These are phyloP conservation scores for Drosophila sproati DNA, from an alignment of 1,140 invertebrate species.

Conservation along the genomic window DNA sequence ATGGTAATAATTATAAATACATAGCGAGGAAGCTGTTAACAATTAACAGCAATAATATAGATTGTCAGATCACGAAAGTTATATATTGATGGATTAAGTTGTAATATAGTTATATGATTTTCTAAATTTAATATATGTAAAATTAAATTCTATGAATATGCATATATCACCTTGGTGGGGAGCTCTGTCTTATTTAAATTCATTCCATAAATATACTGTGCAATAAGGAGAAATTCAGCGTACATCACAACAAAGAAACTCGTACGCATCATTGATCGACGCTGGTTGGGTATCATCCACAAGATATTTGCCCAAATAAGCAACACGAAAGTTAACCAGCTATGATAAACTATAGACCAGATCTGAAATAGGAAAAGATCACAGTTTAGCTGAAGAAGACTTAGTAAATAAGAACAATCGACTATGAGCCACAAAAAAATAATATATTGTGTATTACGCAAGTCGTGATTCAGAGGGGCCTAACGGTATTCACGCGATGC, in stretches of 20 bases:
- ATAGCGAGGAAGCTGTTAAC: too few relatives aligned
- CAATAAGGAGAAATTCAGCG: constrained; percentile 92
- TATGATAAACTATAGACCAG: constrained; percentile 99
- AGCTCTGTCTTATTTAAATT: constrained; percentile 93
- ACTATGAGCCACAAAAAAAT: too few relatives aligned
- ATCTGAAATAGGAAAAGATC: constrained; percentile 85
- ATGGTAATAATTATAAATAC: too few relatives aligned
- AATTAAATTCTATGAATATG: constrained; percentile 11
- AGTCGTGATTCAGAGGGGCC: too few relatives aligned
- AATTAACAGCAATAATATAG: too few relatives aligned
- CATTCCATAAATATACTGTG: constrained; percentile 96
- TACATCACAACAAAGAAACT: constrained; percentile 97
- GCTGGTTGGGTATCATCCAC: constrained; percentile 97
- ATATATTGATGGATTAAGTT: too few relatives aligned
- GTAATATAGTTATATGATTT: too few relatives aligned
- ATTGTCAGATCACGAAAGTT: too few relatives aligned
- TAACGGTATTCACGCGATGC: too few relatives aligned
- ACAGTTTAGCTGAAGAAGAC: background rate
- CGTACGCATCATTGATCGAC: constrained; percentile 94
- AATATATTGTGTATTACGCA: too few relatives aligned
- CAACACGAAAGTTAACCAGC: constrained; percentile 97
- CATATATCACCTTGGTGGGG: constrained; percentile 86
- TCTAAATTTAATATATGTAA: background rate
- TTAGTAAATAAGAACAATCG: too few relatives aligned
- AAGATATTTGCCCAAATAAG: constrained; percentile 96